A percentile compares a stretch with the other conserved stretches of the same genome.
Evolutionary conservation across 2,113 vertebrate species (phyloP).

Genomic region (Triplophysa tibetana): DNA sequence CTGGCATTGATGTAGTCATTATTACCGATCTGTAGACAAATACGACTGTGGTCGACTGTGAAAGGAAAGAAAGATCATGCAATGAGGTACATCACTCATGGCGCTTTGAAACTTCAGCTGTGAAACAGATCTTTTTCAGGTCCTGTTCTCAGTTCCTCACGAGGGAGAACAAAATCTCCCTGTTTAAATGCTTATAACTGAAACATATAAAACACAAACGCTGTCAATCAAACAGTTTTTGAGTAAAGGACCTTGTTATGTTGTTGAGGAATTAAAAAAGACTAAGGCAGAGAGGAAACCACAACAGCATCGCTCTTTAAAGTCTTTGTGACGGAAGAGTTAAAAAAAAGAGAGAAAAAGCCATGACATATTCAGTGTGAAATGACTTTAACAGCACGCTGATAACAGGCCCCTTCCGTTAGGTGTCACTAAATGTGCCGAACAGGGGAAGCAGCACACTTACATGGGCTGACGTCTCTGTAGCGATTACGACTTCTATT

Average conservation of each 20-base stretch:
- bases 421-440: constrained; percentile 28
- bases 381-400: constrained; percentile 22
- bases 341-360: constrained; percentile 32
- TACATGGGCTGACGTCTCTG: constrained; percentile 98
- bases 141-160: constrained; percentile 55
- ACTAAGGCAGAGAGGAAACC: constrained; percentile 61
- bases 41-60: constrained; percentile 97
- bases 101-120: constrained; percentile 38
- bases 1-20: constrained; percentile 98
- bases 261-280: constrained; percentile 4
- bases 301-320: constrained; percentile 52
- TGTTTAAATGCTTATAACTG: neutral
- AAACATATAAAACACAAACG: neutral
- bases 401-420: constrained; percentile 27
- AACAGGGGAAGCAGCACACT: constrained; percentile 65
- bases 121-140: constrained; percentile 45
- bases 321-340: constrained; percentile 31
- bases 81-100: constrained; percentile 30
- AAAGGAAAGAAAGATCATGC: constrained; percentile 48
- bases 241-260: constrained; percentile 15
- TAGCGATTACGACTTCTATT: constrained; percentile 98
- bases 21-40: constrained; percentile 86
- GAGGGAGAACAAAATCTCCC: constrained; percentile 19
- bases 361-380: constrained; percentile 31
- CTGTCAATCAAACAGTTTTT: neutral